Evolutionary conservation across 2,888 invertebrate species (phyloP).

Genomic region (Halictus quadricinctus): DNA sequence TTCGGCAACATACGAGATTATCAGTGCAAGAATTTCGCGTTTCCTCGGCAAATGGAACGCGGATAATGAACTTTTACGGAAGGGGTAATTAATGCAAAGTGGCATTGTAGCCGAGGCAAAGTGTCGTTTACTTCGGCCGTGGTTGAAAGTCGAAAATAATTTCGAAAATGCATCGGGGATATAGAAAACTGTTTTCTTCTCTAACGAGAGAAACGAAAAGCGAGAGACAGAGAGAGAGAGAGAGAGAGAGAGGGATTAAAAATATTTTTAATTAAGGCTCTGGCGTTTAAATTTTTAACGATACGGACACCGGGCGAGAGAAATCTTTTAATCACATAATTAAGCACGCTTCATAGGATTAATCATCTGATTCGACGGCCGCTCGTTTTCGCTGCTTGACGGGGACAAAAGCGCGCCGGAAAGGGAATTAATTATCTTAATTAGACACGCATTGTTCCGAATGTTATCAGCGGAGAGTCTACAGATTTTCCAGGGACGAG

Average conservation of each 20-base stretch:
- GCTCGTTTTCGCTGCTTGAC: constrained; percentile 21
- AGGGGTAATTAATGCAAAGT: constrained; percentile 42
- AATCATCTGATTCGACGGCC: constrained; percentile 37
- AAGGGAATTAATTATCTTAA: constrained; percentile 49
- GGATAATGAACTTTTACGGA: constrained; percentile 29
- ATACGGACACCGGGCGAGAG: neutral
- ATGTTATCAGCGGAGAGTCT: constrained; percentile 7
- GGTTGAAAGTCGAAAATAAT: constrained; percentile 10
- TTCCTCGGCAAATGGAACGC: constrained; percentile 1
- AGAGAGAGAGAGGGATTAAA: neutral
- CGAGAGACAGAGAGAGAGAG: too few relatives aligned
- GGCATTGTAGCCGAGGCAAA: constrained; percentile 17
- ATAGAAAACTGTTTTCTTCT: neutral
- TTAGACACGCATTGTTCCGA: constrained; percentile 36
- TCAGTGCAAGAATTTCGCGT: neutral
- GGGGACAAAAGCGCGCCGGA: constrained; percentile 10
- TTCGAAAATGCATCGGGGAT: constrained; percentile 7
- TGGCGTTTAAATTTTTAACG: constrained; percentile 29
- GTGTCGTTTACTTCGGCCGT: constrained; percentile 20
- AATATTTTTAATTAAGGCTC: constrained; percentile 28
- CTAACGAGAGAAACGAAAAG: constrained; percentile 6
- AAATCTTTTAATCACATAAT: constrained; percentile 36
- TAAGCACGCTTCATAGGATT: constrained; percentile 45
- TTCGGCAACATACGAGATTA: too few relatives aligned
- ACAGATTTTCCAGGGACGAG: neutral